phyloP scores from a whole-genome alignment of 2,113 vertebrate species.

The Mugil cephalus region DNA sequence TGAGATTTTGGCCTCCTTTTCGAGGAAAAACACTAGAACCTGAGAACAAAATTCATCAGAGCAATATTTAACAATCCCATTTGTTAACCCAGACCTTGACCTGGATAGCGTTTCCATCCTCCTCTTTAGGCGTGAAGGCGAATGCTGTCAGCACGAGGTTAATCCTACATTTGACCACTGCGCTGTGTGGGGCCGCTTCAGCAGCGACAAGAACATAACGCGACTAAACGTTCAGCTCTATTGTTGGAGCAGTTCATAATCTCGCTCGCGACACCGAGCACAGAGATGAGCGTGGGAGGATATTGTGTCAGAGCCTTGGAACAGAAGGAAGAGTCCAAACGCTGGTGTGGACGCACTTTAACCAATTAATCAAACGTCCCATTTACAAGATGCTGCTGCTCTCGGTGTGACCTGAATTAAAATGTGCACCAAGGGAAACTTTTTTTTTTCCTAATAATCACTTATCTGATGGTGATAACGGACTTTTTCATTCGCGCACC shows the following conservation, averaged over 20 bases:
- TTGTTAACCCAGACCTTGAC: neutral
- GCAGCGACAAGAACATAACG: conserved; percentile 17
- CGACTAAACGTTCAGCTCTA: conserved; percentile 35
- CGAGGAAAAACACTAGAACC: too few species aligned
- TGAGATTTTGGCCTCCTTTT: neutral
- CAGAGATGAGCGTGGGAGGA: conserved; percentile 63
- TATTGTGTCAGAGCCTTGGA: conserved; percentile 50
- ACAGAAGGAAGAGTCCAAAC: conserved; percentile 44
- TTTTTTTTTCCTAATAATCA: conserved; percentile 48
- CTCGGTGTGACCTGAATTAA: conserved; percentile 46
- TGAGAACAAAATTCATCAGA: too few species aligned
- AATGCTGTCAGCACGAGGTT: neutral
- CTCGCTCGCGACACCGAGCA: conserved; percentile 48
- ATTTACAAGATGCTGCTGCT: conserved; percentile 59
- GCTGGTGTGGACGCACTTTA: conserved; percentile 43
- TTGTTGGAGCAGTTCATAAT: conserved; percentile 60
- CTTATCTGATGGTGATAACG: conserved; percentile 58
- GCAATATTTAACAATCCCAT: neutral
- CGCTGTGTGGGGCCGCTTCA: neutral
- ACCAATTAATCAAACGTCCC: conserved; percentile 61
- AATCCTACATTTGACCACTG: conserved; percentile 8
- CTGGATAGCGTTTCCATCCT: neutral
- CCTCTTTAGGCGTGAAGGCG: neutral
- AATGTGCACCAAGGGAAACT: conserved; percentile 27
- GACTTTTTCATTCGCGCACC: conserved; percentile 37